Base-by-base conservation (phyloP, 2,888 invertebrate species). In the Geophilus truncorum region DNA sequence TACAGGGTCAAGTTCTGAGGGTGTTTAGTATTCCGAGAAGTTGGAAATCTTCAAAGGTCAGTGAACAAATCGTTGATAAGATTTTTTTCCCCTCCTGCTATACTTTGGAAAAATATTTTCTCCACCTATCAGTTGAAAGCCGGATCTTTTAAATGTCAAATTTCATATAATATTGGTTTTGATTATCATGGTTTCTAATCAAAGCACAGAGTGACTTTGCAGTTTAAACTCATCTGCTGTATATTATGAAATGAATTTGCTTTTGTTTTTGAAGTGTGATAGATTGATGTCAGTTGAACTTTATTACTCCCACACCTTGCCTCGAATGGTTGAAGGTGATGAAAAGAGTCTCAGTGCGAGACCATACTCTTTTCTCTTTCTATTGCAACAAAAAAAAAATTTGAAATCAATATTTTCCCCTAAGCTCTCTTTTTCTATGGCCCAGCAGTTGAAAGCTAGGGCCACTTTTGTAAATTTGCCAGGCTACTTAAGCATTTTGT, bases 391-490 rank as follows among this genome's bases (percentile, higher is more conserved):
- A 18, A 18, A 70, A 70, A n/a, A 70, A 70, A 70, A 70, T 15
- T 70, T 70, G 15, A 28, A 70, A 70, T 70, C 70, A 70, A 70
- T 70, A 70, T 25, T 70, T 70, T 70, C 28, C 28, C 70, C 25
- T 10, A 62, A 62, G 57, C 57, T n/a, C 15, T 21, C 21, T 70
- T 70, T 25, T 70, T 28, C 70, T 70, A 6, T n/a, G n/a, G 1
- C 9, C 12, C 70, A 70, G 18, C 21, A 70, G 70, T 28, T 40
- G 23, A 45, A 70, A 36, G 36, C 40, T 78, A n/a, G 28, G 36
- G 78, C 78, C 78, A 78, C n/a, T 78, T 78, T 78, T 78, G 78
- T 78, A 45, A 78, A 78, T 78, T 45, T 78, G 78, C 28, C 25
- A 28, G 78, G 23, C 21, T 70, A 70, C 12, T 25, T 78, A 45